Evolutionary conservation across 2,113 vertebrate species (phyloP).

Genomic region (Hydrolagus affinis): DNA sequence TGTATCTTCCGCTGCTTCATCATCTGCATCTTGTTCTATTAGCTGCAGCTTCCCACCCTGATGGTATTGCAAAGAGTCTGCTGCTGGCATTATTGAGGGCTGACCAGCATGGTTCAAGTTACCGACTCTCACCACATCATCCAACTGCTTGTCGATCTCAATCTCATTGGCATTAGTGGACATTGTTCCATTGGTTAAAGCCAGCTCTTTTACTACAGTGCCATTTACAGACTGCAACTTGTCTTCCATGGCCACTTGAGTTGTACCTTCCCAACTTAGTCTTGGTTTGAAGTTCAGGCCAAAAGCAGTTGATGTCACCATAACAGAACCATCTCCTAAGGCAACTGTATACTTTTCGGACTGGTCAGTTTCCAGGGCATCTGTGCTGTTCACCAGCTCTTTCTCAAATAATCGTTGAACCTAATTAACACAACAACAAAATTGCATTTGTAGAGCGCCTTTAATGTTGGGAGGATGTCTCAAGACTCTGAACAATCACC

Average conservation of each 20-base stretch:
- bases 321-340: slow-evolving; percentile 22
- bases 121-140: background rate
- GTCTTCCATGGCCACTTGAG: background rate
- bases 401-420: slow-evolving; percentile 85
- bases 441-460: too few relatives aligned
- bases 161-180: background rate
- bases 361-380: slow-evolving; percentile 51
- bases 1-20: slow-evolving; percentile 83
- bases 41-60: slow-evolving; percentile 50
- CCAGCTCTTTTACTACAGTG: background rate
- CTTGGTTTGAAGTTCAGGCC: background rate
- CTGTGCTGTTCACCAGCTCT: slow-evolving; percentile 67
- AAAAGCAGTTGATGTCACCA: slow-evolving; percentile 14
- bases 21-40: slow-evolving; percentile 78
- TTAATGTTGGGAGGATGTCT: too few relatives aligned
- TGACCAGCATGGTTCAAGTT: background rate
- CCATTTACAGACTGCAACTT: slow-evolving; percentile 15
- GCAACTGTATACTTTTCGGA: background rate
- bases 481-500: too few relatives aligned
- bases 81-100: background rate
- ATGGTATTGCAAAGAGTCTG: background rate
- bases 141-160: background rate
- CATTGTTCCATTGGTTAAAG: slow-evolving; percentile 5
- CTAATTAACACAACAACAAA: slow-evolving; percentile 37
- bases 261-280: background rate